Evolutionary conservation across 2,888 invertebrate genomes (phyloP).

Genomic region (Dolomedes plantarius): DNA sequence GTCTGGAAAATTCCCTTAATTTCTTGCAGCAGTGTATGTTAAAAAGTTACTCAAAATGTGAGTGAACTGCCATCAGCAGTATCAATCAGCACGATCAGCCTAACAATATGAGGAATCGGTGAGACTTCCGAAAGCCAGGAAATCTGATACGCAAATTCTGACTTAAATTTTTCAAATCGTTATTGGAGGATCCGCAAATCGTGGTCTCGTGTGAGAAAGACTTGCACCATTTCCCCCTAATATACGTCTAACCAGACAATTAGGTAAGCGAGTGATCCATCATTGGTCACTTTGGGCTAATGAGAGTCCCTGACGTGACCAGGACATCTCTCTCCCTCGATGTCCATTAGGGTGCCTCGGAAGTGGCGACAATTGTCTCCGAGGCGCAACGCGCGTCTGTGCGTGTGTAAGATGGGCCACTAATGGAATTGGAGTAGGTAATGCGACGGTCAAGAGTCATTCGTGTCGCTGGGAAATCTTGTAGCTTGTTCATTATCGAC

Average conservation of each 20-base stretch:
- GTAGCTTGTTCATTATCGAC: slow-evolving; percentile 28
- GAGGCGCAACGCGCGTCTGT: not conserved
- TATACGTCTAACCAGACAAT: slow-evolving; percentile 29
- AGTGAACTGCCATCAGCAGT: too few relatives aligned
- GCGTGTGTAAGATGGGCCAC: slow-evolving; percentile 10
- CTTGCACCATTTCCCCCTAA: too few relatives aligned
- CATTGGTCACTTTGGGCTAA: slow-evolving; percentile 44
- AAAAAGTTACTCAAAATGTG: too few relatives aligned
- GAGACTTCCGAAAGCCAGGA: too few relatives aligned
- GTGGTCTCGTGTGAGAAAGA: too few relatives aligned
- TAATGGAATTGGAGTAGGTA: slow-evolving; percentile 59
- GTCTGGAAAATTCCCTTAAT: too few relatives aligned
- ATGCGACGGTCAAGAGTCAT: slow-evolving; percentile 42
- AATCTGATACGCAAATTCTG: too few relatives aligned
- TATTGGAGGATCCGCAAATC: too few relatives aligned
- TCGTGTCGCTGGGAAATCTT: slow-evolving; percentile 24
- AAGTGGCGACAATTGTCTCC: slow-evolving; percentile 50
- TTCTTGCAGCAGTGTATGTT: too few relatives aligned
- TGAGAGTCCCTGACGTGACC: slow-evolving; percentile 43
- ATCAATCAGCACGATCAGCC: too few relatives aligned
- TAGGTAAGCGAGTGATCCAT: slow-evolving; percentile 37
- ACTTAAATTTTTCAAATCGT: too few relatives aligned
- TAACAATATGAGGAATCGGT: too few relatives aligned
- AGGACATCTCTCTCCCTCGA: slow-evolving; percentile 22
- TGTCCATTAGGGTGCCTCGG: slow-evolving; percentile 38